Evolutionary conservation across 2,797 vertebrate genomes (phyloP).

Genomic region (Hoplostethus atlanticus): DNA sequence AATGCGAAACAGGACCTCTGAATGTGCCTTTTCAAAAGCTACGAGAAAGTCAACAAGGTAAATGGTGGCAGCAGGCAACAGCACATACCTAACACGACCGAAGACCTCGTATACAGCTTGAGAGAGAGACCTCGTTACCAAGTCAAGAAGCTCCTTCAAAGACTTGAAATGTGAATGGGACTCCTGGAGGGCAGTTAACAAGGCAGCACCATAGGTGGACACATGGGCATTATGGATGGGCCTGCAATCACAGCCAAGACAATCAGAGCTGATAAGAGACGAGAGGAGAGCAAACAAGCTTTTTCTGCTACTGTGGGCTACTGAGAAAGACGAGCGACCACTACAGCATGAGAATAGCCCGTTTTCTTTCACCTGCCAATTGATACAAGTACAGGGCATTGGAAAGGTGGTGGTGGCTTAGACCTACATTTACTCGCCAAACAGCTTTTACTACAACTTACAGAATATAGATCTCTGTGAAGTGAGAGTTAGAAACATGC

Average conservation of each 20-base stretch:
- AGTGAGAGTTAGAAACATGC: no score
- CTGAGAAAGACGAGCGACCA: constrained; percentile 23
- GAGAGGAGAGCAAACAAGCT: constrained; percentile 40
- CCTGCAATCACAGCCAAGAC: constrained; percentile 39
- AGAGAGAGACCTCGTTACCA: constrained; percentile 33
- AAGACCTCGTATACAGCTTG: constrained; percentile 35
- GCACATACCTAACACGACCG: constrained; percentile 48
- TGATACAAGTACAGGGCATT: not conserved
- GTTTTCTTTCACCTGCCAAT: not conserved
- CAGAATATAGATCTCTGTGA: no score
- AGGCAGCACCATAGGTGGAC: constrained; percentile 52
- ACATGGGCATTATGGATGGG: constrained; percentile 34
- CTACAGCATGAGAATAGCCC: constrained; percentile 24
- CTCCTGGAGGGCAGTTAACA: constrained; percentile 57
- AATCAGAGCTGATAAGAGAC: constrained; percentile 62
- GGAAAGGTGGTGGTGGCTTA: no score
- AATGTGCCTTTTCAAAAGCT: constrained; percentile 53
- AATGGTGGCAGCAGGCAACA: constrained; percentile 24
- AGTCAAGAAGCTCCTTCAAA: constrained; percentile 61
- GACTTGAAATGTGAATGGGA: constrained; percentile 50
- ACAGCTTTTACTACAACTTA: no score
- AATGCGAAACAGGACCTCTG: constrained; percentile 40
- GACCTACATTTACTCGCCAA: no score
- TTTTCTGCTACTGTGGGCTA: not conserved
- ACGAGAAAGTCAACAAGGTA: constrained; percentile 57